phyloP scores from a whole-genome alignment of 2,113 vertebrate species.

The Anhinga rufa region DNA sequence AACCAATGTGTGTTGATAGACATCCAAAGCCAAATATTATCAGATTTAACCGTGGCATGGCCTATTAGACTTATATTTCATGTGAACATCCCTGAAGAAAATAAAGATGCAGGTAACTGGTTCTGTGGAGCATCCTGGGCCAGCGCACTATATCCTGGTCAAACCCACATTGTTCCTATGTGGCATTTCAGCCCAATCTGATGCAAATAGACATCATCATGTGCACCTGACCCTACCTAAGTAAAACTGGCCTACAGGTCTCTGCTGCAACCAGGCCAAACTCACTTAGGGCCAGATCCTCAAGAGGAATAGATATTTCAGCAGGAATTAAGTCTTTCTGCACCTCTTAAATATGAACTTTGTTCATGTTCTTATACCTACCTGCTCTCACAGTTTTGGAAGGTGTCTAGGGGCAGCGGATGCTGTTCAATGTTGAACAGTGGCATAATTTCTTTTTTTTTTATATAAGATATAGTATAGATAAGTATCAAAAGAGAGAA shows the following conservation, averaged over 20 bases:
- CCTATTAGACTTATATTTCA: not conserved
- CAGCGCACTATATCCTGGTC: not conserved
- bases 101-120: not conserved
- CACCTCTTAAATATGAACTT: not conserved
- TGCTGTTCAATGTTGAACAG: not conserved
- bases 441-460: not conserved
- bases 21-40: not conserved
- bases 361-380: not conserved
- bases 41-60: not conserved
- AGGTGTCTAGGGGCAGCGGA: no score
- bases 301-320: not conserved
- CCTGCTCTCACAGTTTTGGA: not conserved
- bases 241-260: not conserved
- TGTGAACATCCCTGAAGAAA: not conserved
- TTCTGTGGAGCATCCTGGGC: not conserved
- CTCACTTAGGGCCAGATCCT: not conserved
- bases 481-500: not conserved
- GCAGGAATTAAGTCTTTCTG: not conserved
- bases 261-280: not conserved
- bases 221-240: not conserved
- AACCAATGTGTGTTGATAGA: not conserved
- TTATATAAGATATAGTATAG: not conserved
- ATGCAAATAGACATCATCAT: not conserved
- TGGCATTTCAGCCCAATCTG: not conserved
- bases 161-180: accelerated